Conservation (phyloP, 2,797 vertebrate genomes). For the Emydoidea blandingii region DNA sequence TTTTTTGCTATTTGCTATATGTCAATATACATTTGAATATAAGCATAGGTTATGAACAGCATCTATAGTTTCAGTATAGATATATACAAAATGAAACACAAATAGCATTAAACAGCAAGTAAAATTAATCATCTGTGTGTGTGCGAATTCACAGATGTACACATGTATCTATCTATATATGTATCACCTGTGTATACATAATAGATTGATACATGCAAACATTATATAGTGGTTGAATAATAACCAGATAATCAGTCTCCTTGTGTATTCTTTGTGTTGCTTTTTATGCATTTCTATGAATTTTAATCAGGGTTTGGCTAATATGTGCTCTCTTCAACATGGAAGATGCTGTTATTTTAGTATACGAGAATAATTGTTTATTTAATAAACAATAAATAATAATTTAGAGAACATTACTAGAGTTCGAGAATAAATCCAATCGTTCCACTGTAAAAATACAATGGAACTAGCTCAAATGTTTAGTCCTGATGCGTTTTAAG, state of each 20-base stretch:
- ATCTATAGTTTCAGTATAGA: slow-evolving; percentile 9
- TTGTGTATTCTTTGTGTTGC: slow-evolving; percentile 57
- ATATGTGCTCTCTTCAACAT: not conserved
- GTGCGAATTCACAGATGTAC: not conserved
- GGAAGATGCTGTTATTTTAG: slow-evolving; percentile 44
- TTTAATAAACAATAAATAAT: too few species aligned
- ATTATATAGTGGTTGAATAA: slow-evolving; percentile 31
- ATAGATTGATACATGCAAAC: not conserved
- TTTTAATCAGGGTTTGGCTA: slow-evolving; percentile 36
- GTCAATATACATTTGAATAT: not conserved
- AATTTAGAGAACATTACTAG: slow-evolving; percentile 1
- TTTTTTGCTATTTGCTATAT: not conserved
- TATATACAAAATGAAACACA: not conserved
- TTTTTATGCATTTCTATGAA: slow-evolving; percentile 14
- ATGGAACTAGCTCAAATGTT: slow-evolving; percentile 40
- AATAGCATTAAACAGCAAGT: not conserved
- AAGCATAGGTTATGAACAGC: not conserved
- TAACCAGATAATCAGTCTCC: slow-evolving; percentile 39
- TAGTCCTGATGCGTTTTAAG: slow-evolving; percentile 23
- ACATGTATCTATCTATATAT: not conserved
- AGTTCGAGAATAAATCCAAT: slow-evolving; percentile 19
- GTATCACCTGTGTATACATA: not conserved
- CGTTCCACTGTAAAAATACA: slow-evolving; percentile 36
- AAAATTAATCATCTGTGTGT: not conserved
- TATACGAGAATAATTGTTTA: not conserved